Percentiles rank a stretch among this genome's conserved stretches.
These are phyloP conservation scores for Scylla paramamosain DNA, from an alignment of 1,140 invertebrate genomes.

Conservation along the genomic window DNA sequence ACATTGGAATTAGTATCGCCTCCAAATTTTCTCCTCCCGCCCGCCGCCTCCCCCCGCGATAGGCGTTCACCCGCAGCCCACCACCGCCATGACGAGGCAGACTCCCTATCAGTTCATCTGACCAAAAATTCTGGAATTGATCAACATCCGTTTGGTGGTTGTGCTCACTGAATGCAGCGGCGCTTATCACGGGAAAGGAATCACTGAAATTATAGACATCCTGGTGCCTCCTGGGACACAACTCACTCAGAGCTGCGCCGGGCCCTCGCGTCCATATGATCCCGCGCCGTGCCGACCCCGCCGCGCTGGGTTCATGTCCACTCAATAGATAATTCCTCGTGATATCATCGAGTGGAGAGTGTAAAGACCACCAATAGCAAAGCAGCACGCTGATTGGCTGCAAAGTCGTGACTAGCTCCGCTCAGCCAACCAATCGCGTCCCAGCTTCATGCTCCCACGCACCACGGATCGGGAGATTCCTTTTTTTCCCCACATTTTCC, in stretches of 20 bases:
- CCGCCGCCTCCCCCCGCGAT: neutral
- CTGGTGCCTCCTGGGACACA: neutral
- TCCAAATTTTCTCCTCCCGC: neutral
- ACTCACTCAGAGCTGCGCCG: neutral
- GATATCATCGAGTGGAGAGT: slow-evolving; percentile 65
- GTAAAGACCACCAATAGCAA: slow-evolving; percentile 65
- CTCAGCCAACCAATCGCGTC: slow-evolving; percentile 56
- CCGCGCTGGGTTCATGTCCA: slow-evolving; percentile 59
- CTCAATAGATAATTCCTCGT: slow-evolving; percentile 67
- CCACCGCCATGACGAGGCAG: slow-evolving; percentile 5
- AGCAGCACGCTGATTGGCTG: slow-evolving; percentile 48
- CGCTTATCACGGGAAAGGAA: slow-evolving; percentile 16
- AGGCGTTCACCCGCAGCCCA: neutral
- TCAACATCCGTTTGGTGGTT: neutral
- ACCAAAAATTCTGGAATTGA: neutral
- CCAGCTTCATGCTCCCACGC: slow-evolving; percentile 60
- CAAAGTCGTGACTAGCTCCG: slow-evolving; percentile 54
- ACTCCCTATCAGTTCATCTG: slow-evolving; percentile 14
- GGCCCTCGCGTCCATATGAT: slow-evolving; percentile 37
- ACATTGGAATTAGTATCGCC: too few relatives aligned
- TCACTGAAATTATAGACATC: slow-evolving; percentile 25
- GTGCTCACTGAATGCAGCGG: slow-evolving; percentile 39
- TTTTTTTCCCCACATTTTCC: slow-evolving; percentile 29
- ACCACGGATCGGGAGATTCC: neutral
- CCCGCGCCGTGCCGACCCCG: neutral